Evolutionary conservation across 2,888 invertebrate species (phyloP), one percentile per base, ranked within the genome.

Genomic region (Mellilla xanthometata): DNA sequence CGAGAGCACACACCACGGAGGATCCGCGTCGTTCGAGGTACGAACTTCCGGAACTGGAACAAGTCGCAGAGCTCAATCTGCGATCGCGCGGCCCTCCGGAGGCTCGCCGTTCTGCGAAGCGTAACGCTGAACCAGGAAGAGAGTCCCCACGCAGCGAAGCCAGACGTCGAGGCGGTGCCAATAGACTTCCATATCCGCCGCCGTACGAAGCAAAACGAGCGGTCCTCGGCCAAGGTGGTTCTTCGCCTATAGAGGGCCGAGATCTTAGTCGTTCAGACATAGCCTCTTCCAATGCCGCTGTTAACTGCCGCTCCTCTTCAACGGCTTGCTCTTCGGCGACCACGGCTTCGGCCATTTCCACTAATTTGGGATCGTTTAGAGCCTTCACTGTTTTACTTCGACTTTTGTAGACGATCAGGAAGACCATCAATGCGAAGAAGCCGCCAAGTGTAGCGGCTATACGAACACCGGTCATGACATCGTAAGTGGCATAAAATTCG

Each of bases 381-480:
- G 94, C 94, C 70, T 93, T 93, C 49, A 94, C 92, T 50, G 94
- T 92, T 90, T 94, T 94, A 72, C 94, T 94, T 62, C 95, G 94
- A 81, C 96, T 96, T 85, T 97, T 97, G 91, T 96, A 97, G 55
- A 97, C 93, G 64, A 97, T 95, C 72, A 97, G 92, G 76, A 97
- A 94, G 33, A 97, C 96, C 95, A 97, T 97, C 68, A 97, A 91
- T 54, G 95, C 94, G 86, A 97, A 97, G 85, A 97, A 96, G 65
- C 96, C 96, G 66, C 97, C 96, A 39, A 97, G 91, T 2, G 97
- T 97, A 62, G 95, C 95, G 62, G 97, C 97, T 82, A 97, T 97
- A 58, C 97, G 93, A 56, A 97, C 93, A 58, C 97, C 97, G 66
- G 97, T 97, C 96, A 96, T 97, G 80, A 95, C 95, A 91, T 97